phyloP scores from a whole-genome alignment of 2,797 vertebrate genomes.

The Sebastes variabilis region DNA sequence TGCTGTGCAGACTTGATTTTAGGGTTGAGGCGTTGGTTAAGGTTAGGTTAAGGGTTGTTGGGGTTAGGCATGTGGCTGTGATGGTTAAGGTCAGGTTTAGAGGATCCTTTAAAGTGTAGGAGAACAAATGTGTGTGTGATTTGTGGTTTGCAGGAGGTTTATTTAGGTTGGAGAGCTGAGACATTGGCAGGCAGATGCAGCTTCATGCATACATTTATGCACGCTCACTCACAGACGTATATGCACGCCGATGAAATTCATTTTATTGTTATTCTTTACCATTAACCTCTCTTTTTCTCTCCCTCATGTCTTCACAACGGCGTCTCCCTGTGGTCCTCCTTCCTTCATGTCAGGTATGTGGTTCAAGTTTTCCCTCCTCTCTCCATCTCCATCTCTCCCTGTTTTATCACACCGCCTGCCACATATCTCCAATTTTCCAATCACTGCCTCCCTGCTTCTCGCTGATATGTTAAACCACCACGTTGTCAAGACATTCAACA shows the following conservation, averaged over 20 bases:
- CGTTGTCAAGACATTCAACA: slow-evolving; percentile 35
- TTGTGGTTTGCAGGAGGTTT: slow-evolving; percentile 48
- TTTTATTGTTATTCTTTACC: slow-evolving; percentile 24
- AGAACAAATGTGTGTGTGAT: slow-evolving; percentile 16
- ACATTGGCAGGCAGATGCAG: slow-evolving; percentile 41
- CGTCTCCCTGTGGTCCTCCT: slow-evolving; percentile 8
- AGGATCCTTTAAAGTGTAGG: not conserved
- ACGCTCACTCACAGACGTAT: slow-evolving; percentile 34
- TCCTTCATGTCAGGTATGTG: slow-evolving; percentile 70
- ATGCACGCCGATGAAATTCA: slow-evolving; percentile 9
- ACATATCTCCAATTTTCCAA: slow-evolving; percentile 38
- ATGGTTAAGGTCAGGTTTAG: slow-evolving; percentile 33
- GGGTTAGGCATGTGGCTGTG: slow-evolving; percentile 21
- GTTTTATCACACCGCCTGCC: slow-evolving; percentile 8
- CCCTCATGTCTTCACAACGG: slow-evolving; percentile 23
- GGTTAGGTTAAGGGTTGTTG: slow-evolving; percentile 8
- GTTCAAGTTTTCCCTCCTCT: slow-evolving; percentile 6
- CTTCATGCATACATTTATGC: slow-evolving; percentile 22
- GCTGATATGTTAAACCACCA: slow-evolving; percentile 31
- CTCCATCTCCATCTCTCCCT: not conserved
- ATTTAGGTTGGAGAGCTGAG: slow-evolving; percentile 46
- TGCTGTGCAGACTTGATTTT: not conserved
- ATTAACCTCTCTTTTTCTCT: slow-evolving; percentile 34
- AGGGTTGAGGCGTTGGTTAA: slow-evolving; percentile 8
- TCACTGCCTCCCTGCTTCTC: slow-evolving; percentile 20